phyloP scores from a whole-genome alignment of 2,888 invertebrate genomes.

The Podabrus alpinus region DNA sequence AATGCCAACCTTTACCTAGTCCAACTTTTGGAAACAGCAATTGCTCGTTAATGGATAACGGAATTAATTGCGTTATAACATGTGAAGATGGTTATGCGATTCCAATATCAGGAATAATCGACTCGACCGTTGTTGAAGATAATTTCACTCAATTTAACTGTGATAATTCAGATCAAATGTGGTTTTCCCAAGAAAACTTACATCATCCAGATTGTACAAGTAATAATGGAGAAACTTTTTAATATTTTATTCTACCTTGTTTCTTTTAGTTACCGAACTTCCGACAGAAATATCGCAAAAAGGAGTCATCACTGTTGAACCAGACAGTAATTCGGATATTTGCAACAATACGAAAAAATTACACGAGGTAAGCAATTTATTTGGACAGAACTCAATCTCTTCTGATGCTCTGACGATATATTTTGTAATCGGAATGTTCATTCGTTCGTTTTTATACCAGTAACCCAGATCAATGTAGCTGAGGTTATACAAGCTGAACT shows the following conservation, averaged over 20 bases:
- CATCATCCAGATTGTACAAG: constrained; percentile 61
- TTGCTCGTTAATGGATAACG: constrained; percentile 42
- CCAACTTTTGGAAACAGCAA: constrained; percentile 48
- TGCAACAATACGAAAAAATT: constrained; percentile 56
- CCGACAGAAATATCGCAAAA: constrained; percentile 58
- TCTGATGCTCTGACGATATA: too few relatives aligned
- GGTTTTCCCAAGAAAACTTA: constrained; percentile 50
- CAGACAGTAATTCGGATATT: constrained; percentile 44
- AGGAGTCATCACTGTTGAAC: constrained; percentile 55
- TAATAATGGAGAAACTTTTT: constrained; percentile 39
- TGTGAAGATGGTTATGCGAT: constrained; percentile 67
- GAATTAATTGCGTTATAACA: constrained; percentile 58
- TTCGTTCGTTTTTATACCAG: too few relatives aligned
- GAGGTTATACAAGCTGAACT: too few relatives aligned
- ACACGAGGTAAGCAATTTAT: constrained; percentile 46
- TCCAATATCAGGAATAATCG: constrained; percentile 48
- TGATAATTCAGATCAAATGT: constrained; percentile 49
- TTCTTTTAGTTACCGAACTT: constrained; percentile 51
- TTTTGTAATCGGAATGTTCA: too few relatives aligned
- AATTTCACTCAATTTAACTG: constrained; percentile 45
- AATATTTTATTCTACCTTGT: constrained; percentile 31
- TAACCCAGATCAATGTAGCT: too few relatives aligned
- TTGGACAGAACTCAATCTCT: not conserved
- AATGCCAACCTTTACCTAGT: constrained; percentile 46
- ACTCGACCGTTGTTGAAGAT: constrained; percentile 33